Percentiles rank a stretch among this genome's conserved stretches.
Evolutionary conservation across 2,797 vertebrate genomes (phyloP).

Genomic region (Diplodus puntazzo): DNA sequence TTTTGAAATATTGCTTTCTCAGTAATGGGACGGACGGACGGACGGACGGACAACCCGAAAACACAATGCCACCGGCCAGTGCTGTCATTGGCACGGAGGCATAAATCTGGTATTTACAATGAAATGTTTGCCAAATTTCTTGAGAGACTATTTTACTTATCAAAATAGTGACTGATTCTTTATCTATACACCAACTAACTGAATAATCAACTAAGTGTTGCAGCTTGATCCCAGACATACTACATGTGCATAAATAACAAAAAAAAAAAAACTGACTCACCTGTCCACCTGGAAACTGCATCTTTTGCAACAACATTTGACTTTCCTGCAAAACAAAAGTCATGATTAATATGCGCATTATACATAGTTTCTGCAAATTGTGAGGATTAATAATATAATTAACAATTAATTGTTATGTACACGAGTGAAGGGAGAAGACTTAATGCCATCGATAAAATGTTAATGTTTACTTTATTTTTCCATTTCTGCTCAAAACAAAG

Average conservation of each 20-base stretch:
- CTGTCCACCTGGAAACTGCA: conserved; percentile 96
- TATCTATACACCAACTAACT: background rate
- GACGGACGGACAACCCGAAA: too few species aligned
- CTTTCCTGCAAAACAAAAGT: conserved; percentile 86
- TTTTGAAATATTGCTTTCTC: too few species aligned
- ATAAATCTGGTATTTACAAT: background rate
- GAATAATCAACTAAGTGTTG: background rate
- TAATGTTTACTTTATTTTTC: background rate
- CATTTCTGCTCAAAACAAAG: background rate
- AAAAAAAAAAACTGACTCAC: conserved; percentile 79
- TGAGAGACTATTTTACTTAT: background rate
- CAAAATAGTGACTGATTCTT: background rate
- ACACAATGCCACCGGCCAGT: too few species aligned
- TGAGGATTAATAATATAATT: background rate
- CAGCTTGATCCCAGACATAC: background rate
- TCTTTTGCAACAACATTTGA: conserved; percentile 93
- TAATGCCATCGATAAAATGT: background rate
- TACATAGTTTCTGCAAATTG: background rate
- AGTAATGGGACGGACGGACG: too few species aligned
- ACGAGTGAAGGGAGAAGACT: background rate
- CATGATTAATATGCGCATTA: conserved; percentile 10
- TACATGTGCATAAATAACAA: background rate
- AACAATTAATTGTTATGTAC: background rate
- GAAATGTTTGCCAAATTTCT: background rate
- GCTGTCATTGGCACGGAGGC: too few species aligned